Evolutionary conservation across 2,888 invertebrate species (phyloP).

Genomic region (Danaus chrysippus): DNA sequence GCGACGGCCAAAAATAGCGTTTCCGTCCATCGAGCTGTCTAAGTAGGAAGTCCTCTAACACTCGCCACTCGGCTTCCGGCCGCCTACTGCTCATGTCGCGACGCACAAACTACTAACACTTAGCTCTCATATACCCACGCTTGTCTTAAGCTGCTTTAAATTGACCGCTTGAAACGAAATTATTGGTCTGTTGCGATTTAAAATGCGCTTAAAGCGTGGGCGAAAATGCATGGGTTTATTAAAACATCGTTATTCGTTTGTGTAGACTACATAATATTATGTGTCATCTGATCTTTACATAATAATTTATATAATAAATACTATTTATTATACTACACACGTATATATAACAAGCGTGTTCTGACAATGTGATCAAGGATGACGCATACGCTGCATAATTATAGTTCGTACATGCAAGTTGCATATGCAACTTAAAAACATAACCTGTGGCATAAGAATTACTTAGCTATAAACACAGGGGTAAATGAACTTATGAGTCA

Average conservation of each 20-base stretch:
- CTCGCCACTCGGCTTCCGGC: constrained; percentile 68
- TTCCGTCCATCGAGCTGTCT: constrained; percentile 68
- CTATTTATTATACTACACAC: not conserved
- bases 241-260: not conserved
- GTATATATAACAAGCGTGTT: not conserved
- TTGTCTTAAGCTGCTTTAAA: constrained; percentile 72
- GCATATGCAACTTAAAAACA: constrained; percentile 17
- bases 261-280: not conserved
- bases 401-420: not conserved
- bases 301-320: not conserved
- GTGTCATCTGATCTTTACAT: not conserved
- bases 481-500: constrained; percentile 66
- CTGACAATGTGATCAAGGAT: not conserved
- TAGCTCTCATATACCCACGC: constrained; percentile 66
- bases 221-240: constrained; percentile 16
- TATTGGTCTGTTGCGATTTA: constrained; percentile 52
- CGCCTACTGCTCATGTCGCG: constrained; percentile 76
- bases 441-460: constrained; percentile 25
- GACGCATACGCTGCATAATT: not conserved
- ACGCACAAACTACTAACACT: constrained; percentile 40
- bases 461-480: constrained; percentile 38
- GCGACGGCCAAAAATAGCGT: constrained; percentile 75
- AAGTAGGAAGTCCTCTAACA: constrained; percentile 75
- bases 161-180: constrained; percentile 60
- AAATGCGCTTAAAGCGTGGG: constrained; percentile 30